Conservation (phyloP, 2,888 invertebrate genomes). For the Alentia gelatinosa region DNA sequence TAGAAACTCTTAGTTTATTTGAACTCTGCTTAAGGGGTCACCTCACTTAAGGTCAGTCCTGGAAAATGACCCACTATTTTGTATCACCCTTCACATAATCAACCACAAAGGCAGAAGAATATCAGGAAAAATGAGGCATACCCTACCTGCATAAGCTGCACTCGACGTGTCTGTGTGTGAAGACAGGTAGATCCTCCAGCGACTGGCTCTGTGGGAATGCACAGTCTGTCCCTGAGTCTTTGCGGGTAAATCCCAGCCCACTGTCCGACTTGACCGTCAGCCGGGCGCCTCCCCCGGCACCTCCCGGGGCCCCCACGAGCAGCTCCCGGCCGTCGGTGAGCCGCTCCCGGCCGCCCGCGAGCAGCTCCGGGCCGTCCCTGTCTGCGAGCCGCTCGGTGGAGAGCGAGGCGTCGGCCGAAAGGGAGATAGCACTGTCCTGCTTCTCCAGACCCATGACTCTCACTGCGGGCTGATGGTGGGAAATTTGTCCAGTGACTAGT, state of each 20-base stretch:
- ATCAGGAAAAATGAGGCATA: not conserved
- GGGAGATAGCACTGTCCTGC: slow-evolving; percentile 55
- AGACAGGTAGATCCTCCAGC: slow-evolving; percentile 27
- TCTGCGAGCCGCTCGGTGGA: not conserved
- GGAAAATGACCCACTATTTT: too few relatives aligned
- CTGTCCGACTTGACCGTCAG: too few relatives aligned
- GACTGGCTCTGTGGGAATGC: not conserved
- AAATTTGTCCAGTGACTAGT: too few relatives aligned
- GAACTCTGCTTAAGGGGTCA: too few relatives aligned
- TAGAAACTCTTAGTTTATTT: too few relatives aligned
- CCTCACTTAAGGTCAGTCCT: too few relatives aligned
- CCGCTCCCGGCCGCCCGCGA: too few relatives aligned
- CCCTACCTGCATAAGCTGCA: slow-evolving; percentile 40
- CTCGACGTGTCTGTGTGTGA: slow-evolving; percentile 30
- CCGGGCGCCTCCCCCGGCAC: not conserved
- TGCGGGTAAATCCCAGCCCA: too few relatives aligned
- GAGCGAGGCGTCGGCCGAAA: not conserved
- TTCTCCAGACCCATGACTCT: slow-evolving; percentile 53
- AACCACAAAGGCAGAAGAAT: not conserved
- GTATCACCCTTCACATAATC: too few relatives aligned
- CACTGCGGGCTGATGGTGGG: not conserved
- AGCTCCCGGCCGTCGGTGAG: not conserved
- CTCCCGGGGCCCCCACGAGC: not conserved
- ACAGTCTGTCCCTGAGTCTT: slow-evolving; percentile 20
- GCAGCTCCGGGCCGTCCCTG: not conserved